A percentile compares a stretch with the other conserved stretches of the same genome.
Conservation (phyloP, 2,888 invertebrate species). For the Agriopis aurantiaria region DNA sequence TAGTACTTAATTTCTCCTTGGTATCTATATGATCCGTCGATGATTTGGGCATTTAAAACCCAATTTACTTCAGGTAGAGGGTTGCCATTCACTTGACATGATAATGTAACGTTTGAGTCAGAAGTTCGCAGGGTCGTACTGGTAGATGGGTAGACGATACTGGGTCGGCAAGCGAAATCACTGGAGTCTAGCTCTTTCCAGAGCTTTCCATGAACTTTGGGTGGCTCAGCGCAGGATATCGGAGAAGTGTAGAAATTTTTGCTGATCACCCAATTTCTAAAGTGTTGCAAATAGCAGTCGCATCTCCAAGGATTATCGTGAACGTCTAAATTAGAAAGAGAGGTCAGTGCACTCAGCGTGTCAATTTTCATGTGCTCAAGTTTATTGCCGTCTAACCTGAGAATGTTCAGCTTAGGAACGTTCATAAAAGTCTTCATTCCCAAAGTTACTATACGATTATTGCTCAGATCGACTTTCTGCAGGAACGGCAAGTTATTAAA, state of each 20-base stretch:
- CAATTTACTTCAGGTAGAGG: constrained; percentile 92
- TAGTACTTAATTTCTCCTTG: constrained; percentile 82
- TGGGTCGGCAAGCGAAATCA: constrained; percentile 94
- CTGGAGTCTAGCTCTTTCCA: constrained; percentile 91
- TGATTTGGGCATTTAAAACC: constrained; percentile 89
- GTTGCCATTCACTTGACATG: constrained; percentile 91
- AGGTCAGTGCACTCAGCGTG: constrained; percentile 88
- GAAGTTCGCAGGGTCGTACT: constrained; percentile 87
- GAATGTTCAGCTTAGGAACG: constrained; percentile 88
- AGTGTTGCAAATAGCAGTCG: constrained; percentile 93
- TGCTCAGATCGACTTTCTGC: constrained; percentile 91
- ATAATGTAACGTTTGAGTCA: constrained; percentile 89
- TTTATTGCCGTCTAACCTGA: constrained; percentile 91
- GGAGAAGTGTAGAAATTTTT: constrained; percentile 91
- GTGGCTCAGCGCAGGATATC: constrained; percentile 91
- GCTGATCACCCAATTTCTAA: constrained; percentile 91
- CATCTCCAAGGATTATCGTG: constrained; percentile 95
- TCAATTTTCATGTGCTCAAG: constrained; percentile 89
- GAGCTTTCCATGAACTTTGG: constrained; percentile 88
- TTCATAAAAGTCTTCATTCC: constrained; percentile 90
- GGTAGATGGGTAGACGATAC: constrained; percentile 88
- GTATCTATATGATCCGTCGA: constrained; percentile 83
- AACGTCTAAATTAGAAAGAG: constrained; percentile 90
- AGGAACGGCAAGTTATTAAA: constrained; percentile 91
- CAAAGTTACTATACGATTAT: constrained; percentile 90